Conservation (phyloP, 2,888 invertebrate species). For the Molorchus minor region DNA sequence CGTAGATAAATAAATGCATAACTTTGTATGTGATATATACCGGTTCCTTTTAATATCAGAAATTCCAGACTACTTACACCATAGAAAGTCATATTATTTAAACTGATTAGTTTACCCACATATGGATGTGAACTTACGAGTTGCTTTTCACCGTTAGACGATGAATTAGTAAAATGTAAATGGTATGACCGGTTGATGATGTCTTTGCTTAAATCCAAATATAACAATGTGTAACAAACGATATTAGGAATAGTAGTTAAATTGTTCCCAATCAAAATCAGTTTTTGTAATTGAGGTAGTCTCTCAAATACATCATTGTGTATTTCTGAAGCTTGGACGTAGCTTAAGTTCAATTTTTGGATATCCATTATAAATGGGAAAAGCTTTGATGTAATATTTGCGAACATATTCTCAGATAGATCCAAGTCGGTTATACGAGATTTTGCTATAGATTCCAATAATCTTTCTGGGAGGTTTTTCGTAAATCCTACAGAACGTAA, state of each 20-base stretch:
- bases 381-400: slow-evolving; percentile 63
- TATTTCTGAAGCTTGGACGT: slow-evolving; percentile 64
- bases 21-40: slow-evolving; percentile 64
- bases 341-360: slow-evolving; percentile 66
- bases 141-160: slow-evolving; percentile 63
- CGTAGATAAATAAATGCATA: slow-evolving; percentile 63
- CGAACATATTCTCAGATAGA: slow-evolving; percentile 68
- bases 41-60: slow-evolving; percentile 66
- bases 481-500: slow-evolving; percentile 67
- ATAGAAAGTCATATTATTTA: slow-evolving; percentile 65
- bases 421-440: slow-evolving; percentile 65
- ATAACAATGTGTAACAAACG: slow-evolving; percentile 62
- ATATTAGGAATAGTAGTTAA: slow-evolving; percentile 65
- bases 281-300: slow-evolving; percentile 65
- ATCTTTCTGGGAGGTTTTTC: slow-evolving; percentile 62
- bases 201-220: slow-evolving; percentile 67
- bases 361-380: slow-evolving; percentile 69
- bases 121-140: slow-evolving; percentile 65
- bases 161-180: slow-evolving; percentile 65
- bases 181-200: slow-evolving; percentile 59
- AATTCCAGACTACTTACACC: slow-evolving; percentile 64
- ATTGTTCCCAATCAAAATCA: slow-evolving; percentile 66
- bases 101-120: slow-evolving; percentile 65
- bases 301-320: slow-evolving; percentile 64
- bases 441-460: slow-evolving; percentile 65